Base-by-base conservation (phyloP, 1,140 invertebrate genomes). In the Atta cephalotes region DNA sequence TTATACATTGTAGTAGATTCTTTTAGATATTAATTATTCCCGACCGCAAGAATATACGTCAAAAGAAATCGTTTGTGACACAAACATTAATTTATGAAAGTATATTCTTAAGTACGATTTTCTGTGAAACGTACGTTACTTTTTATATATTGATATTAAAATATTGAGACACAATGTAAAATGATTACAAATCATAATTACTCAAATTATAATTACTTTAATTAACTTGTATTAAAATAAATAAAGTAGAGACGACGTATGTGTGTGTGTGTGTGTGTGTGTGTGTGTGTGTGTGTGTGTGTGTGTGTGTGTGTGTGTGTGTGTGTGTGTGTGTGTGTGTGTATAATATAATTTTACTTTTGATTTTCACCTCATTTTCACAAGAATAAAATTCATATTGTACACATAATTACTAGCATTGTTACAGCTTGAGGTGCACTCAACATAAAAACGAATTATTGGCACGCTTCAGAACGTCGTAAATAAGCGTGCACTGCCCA, bases 401-500 rank as follows among this genome's bases (percentile, higher is more conserved):
- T 25, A 39, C 51, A 25, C 14, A n/a, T 39, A 39, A 58, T 53
- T 49, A 51, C 28, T 58, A 62, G 14, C 25, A 31, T 28, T 49
- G 12, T 39, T 18, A 18, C 16, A 80, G 21, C 31, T 66, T 12
- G 12, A 79, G 28, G 18, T 62, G 49, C 78, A 58, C 56, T 70
- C 28, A 58, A 70, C n/a, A 81, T 81, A 53, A 81, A 70, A 81
- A 56, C 35, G 21, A 14, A 70, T 53, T 45, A 53, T 68, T 70
- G 49, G 28, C 49, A 66, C n/a, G 45, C 31, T 81, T 70, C 14
- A 39, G 49, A 51, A 65, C 25, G 25, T 70, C 65, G 63, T 81
- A 56, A 80, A 80, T 80, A 80, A 80, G 31, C 78, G 31, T 53
- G 12, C 39, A n/a, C 60, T 51, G 28, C 18, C 28, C 51, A 81